Base-by-base conservation (phyloP, 2,888 invertebrate genomes). In the Drosophila rubida region DNA sequence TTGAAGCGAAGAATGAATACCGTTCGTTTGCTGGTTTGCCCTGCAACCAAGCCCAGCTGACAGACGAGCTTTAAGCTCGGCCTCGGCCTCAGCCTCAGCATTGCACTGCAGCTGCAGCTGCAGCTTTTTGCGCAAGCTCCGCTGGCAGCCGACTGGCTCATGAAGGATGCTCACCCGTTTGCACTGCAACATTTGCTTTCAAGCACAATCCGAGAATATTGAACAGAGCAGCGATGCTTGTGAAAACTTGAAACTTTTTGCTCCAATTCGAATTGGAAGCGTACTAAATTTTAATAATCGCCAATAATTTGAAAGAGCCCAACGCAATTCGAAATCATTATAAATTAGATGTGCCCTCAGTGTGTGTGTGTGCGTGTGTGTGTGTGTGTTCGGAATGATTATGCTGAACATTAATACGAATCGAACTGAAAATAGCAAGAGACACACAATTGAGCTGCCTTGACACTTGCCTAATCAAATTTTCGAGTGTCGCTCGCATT, bases 221-320 rank as follows among this genome's bases (percentile, higher is more conserved):
- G 6, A 25, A 6, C 7, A 5, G 6, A 25, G 25, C 25, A 19
- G 8, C 5, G 6, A 13, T 13, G 6, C 6, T 39, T 41, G 16
- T n/a, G 25, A 27, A 60, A 67, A 59, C 51, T 42, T 50, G 70
- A 83, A 37, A 37, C 35, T 80, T 78, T 85, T 62, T 66, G 74
- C 80, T 69, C 70, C 50, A 77, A 86, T 86, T 80, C 72, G 60
- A 71, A 78, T 69, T 37, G 5, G 81, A 84, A 69, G 77, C 62
- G 69, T 67, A 87, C 84, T 84, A 84, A 87, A 85, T 79, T 64
- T 25, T 41, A 71, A 69, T 67, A 70, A 82, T 81, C 75, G 75
- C 32, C 75, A 71, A 76, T 75, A 71, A 75, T 48, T 63, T 46
- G 1, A 54, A 76, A 68, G 63, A 76, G 71, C 71, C 61, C 30